phyloP scores from a whole-genome alignment of 1,140 invertebrate genomes.

The Drosophila pruinosa region DNA sequence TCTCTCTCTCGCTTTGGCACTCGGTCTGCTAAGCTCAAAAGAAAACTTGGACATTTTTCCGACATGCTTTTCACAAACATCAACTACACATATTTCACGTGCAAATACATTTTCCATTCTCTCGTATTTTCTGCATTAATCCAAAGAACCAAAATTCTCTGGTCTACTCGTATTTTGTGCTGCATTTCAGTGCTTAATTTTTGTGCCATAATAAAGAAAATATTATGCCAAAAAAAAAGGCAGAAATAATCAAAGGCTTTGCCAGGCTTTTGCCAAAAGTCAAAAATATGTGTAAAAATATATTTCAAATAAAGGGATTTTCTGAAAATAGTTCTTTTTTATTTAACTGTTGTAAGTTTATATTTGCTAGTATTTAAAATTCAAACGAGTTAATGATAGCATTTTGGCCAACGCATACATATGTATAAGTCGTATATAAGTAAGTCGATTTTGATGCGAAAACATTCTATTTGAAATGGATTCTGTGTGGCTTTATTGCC shows the following conservation, averaged over 20 bases:
- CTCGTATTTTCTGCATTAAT: background rate
- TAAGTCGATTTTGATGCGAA: background rate
- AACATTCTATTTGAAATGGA: background rate
- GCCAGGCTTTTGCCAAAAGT: no score
- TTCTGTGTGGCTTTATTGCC: slow-evolving; percentile 27
- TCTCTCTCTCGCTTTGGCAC: background rate
- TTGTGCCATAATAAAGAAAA: no score
- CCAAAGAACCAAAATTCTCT: background rate
- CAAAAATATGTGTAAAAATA: no score
- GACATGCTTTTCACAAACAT: background rate
- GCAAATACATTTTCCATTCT: background rate
- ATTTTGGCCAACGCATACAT: background rate
- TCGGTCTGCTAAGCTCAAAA: no score
- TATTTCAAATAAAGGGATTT: no score
- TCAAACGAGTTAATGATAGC: background rate
- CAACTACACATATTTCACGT: background rate
- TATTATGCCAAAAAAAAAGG: no score
- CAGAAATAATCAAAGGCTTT: no score
- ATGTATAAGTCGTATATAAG: background rate
- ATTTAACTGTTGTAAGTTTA: no score
- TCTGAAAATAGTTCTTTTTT: no score
- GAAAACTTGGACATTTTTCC: background rate
- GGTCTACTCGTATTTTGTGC: no score
- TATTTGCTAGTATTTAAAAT: background rate
- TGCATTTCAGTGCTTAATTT: no score